phyloP scores from a whole-genome alignment of 2,113 vertebrate species.

The Anseranas semipalmata region DNA sequence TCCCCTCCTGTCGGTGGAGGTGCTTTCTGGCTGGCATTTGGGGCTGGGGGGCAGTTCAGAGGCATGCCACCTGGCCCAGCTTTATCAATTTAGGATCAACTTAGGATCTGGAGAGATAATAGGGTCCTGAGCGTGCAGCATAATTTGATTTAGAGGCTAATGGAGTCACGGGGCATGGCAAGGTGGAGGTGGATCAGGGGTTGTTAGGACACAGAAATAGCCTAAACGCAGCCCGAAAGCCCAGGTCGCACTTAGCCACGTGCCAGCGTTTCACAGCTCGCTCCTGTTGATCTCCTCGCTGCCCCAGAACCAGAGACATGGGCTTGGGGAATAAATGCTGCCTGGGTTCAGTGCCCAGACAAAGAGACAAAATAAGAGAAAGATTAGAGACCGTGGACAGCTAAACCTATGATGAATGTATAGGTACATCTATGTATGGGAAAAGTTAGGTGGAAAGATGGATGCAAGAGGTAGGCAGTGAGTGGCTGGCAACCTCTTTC shows the following conservation, averaged over 20 bases:
- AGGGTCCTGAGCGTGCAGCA: rapidly evolving
- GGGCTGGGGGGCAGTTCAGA: rapidly evolving
- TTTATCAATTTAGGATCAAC: background rate
- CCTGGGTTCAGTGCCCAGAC: background rate
- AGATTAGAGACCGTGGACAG: background rate
- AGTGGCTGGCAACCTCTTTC: rapidly evolving
- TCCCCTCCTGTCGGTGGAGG: background rate
- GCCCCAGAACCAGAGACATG: background rate
- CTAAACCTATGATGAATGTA: rapidly evolving
- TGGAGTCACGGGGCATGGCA: background rate
- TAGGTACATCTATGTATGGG: background rate
- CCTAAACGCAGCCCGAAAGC: background rate
- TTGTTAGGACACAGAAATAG: background rate
- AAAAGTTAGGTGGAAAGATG: background rate
- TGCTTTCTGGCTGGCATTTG: rapidly evolving
- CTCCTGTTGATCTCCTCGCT: background rate
- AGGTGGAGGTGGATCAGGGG: background rate
- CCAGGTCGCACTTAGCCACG: rapidly evolving
- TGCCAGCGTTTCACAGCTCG: background rate
- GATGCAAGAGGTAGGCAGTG: rapidly evolving
- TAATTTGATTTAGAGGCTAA: background rate
- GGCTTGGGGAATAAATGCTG: no score
- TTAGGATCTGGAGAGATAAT: background rate
- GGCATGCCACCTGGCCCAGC: rapidly evolving
- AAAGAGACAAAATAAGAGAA: rapidly evolving